A percentile compares a stretch with the other conserved stretches of the same genome.
Conservation (phyloP, 2,113 vertebrate species). For the Ptilorrhoa leucosticta region DNA sequence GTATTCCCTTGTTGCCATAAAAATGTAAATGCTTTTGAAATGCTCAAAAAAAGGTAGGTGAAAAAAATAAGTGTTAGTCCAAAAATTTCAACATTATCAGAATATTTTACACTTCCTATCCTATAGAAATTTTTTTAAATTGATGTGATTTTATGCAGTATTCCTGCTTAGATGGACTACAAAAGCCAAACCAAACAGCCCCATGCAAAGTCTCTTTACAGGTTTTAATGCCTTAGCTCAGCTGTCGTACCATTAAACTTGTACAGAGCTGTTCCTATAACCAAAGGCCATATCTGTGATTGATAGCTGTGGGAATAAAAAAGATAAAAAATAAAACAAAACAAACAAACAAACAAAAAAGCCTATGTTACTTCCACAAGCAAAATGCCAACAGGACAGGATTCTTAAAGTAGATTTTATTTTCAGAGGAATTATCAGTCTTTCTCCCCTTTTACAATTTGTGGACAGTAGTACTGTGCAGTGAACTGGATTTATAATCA, state of each 20-base stretch:
- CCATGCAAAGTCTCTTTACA: neutral
- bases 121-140: neutral
- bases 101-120: neutral
- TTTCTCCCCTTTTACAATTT: neutral
- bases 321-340: neutral
- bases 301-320: neutral
- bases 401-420: neutral
- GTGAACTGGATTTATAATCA: neutral
- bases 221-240: neutral
- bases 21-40: neutral
- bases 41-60: neutral
- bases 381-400: neutral
- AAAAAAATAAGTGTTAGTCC: neutral
- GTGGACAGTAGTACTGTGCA: neutral
- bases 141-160: neutral
- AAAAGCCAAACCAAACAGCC: neutral
- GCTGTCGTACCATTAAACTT: neutral
- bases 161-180: neutral
- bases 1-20: neutral
- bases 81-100: neutral
- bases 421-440: neutral
- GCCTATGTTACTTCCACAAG: neutral
- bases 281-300: neutral
- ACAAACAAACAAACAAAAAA: neutral
- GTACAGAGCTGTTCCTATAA: neutral